A percentile compares a stretch with the other conserved stretches of the same genome.
Conservation (phyloP, 2,888 invertebrate genomes). For the Meliscaeva auricollis region DNA sequence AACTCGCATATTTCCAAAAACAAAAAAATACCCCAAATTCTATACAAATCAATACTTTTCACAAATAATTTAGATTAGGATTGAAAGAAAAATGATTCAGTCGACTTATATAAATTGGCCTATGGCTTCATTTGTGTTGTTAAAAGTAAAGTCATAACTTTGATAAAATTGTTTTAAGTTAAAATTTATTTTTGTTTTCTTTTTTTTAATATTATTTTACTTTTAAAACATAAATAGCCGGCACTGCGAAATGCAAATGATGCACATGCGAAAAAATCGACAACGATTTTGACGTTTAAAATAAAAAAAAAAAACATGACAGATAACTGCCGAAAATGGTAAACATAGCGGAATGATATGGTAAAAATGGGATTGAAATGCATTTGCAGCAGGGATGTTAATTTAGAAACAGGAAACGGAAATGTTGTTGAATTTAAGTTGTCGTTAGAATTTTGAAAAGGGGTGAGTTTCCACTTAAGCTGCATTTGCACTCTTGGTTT, state of each 20-base stretch:
- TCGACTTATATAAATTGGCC: conserved; percentile 1
- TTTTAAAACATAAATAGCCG: conserved; percentile 3
- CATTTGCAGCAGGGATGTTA: neutral
- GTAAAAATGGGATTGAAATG: conserved; percentile 2
- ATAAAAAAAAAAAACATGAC: neutral
- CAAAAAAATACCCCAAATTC: conserved; percentile 7
- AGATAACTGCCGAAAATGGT: conserved; percentile 33
- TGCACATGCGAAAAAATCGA: conserved; percentile 21
- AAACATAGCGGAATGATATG: conserved; percentile 46
- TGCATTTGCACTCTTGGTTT: too few relatives aligned
- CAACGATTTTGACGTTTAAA: conserved; percentile 24
- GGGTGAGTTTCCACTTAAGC: too few relatives aligned
- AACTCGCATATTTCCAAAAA: conserved; percentile 57
- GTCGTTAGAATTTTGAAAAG: conserved; percentile 1
- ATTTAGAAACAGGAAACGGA: conserved; percentile 6
- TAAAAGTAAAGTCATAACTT: conserved; percentile 9
- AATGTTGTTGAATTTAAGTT: neutral
- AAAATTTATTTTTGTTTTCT: neutral
- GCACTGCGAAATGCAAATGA: conserved; percentile 14
- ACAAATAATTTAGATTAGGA: neutral
- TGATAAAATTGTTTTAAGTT: neutral
- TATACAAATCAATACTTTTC: conserved; percentile 64
- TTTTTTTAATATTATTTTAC: neutral
- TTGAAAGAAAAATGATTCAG: neutral
- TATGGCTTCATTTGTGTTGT: conserved; percentile 25